Evolutionary conservation across 2,797 vertebrate species (phyloP).

Genomic region (Channallabes apus): DNA sequence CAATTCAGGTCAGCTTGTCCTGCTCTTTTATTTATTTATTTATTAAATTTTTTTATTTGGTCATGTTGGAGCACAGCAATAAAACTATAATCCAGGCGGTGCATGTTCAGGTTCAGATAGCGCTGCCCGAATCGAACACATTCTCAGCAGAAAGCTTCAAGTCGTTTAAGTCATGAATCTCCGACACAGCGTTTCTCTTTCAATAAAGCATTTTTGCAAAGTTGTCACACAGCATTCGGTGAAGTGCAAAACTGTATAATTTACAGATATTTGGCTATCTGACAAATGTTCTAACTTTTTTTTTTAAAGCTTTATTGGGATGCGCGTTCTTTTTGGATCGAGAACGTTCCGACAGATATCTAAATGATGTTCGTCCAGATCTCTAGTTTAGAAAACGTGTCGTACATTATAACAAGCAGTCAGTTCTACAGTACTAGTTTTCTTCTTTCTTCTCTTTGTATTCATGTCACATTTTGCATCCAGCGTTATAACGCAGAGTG

Average conservation of each 20-base stretch:
- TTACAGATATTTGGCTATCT: slow-evolving; percentile 35
- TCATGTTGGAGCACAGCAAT: slow-evolving; percentile 33
- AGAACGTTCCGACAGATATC: not conserved
- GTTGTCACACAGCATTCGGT: slow-evolving; percentile 5
- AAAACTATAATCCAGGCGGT: slow-evolving; percentile 23
- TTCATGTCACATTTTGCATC: slow-evolving; percentile 4
- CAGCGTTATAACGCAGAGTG: not conserved
- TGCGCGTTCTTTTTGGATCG: too few relatives aligned
- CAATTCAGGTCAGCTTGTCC: slow-evolving; percentile 40
- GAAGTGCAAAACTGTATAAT: slow-evolving; percentile 41
- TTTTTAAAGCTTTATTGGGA: not conserved
- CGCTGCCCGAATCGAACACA: slow-evolving; percentile 14
- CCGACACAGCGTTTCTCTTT: slow-evolving; percentile 8
- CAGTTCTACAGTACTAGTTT: not conserved
- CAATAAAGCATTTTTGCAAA: slow-evolving; percentile 24
- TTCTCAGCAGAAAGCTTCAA: slow-evolving; percentile 21
- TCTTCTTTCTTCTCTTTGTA: not conserved
- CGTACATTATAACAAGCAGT: too few relatives aligned
- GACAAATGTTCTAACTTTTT: not conserved
- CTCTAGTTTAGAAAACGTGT: not conserved
- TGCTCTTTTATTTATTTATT: not conserved
- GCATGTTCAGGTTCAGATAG: slow-evolving; percentile 17
- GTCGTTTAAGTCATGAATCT: slow-evolving; percentile 28
- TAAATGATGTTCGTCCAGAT: not conserved
- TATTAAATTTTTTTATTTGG: slow-evolving; percentile 56